Evolutionary conservation across 30 jellyfish, hydroid and myxozoan genomes (phyloP), one percentile per base, ranked within the genome.

Genomic region (Hydractinia symbiolongicarpus): DNA sequence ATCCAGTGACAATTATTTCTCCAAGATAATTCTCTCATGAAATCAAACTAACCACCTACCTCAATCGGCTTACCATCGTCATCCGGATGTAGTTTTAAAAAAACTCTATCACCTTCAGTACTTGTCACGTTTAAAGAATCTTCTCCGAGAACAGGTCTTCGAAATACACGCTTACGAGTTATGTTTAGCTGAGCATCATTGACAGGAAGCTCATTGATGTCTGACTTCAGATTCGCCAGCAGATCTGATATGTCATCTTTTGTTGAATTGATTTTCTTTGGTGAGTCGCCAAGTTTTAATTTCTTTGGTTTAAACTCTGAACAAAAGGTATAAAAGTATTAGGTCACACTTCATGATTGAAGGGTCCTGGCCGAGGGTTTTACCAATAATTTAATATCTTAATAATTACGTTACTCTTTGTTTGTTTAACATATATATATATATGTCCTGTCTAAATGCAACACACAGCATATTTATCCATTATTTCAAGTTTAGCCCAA

Each of bases 91-190:
- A 71, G 61, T 71, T 71, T 71, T 58, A 88, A 75, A 72, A 55
- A 88, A 58, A 83, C 96, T 54, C 94, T 80, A 21, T 88, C 79
- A 53, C 96, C 96, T 82, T 83, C 96, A 53, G 90, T 82, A 19
- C 82, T 87, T 40, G 96, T 88, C 4, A 84, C 83, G n/a, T 87
- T 83, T 7, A 88, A 21, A 54, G 58, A 55, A 62, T 88, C 94
- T 53, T 79, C 76, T 5, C 96, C 96, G 61, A 77, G 70, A 8
- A 85, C 89, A 50, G 96, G 96, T 19, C 74, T 19, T 7, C 62
- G 55, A 69, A 75, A 83, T 7, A 88, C 96, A 86, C 60, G 66
- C 53, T 79, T 83, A 64, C 82, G 55, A 19, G 80, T n/a, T 19
- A 20, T n/a, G 66, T 71, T 19, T 9, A 0, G 13, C 80, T 71